phyloP scores from a whole-genome alignment of 2,113 vertebrate genomes.

The Tragulus kanchil region DNA sequence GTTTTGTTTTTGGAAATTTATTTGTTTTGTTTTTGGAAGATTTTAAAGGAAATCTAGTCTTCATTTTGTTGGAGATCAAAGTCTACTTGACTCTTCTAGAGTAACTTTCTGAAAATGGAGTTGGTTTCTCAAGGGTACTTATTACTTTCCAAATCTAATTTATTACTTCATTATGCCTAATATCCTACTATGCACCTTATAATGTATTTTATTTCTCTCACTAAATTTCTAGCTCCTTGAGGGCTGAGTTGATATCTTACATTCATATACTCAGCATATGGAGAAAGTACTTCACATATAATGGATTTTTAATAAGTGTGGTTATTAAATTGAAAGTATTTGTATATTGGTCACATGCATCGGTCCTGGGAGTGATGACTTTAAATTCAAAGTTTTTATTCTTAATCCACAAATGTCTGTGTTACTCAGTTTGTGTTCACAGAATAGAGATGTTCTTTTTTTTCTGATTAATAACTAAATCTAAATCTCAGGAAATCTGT shows the following conservation, averaged over 20 bases:
- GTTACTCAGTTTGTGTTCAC: neutral
- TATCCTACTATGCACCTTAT: neutral
- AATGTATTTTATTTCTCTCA: conserved; percentile 38
- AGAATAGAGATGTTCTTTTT: conserved; percentile 45
- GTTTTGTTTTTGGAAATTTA: neutral
- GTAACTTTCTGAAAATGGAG: conserved; percentile 45
- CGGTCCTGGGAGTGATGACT: neutral
- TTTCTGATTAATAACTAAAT: conserved; percentile 61
- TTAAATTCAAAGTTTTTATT: conserved; percentile 58
- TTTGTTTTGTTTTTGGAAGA: conserved; percentile 1
- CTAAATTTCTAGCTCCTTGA: conserved; percentile 33
- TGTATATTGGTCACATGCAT: neutral
- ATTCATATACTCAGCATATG: conserved; percentile 8
- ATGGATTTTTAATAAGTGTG: conserved; percentile 20
- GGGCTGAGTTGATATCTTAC: neutral
- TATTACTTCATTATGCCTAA: conserved; percentile 52
- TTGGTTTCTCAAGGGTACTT: conserved; percentile 16
- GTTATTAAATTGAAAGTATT: conserved; percentile 40
- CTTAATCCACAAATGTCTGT: conserved; percentile 39
- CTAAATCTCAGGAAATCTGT: conserved; percentile 7
- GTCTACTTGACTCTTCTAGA: conserved; percentile 51
- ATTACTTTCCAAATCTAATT: conserved; percentile 32
- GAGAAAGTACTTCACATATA: conserved; percentile 4
- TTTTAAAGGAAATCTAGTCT: neutral
- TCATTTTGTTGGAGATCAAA: conserved; percentile 57